phyloP scores from a whole-genome alignment of 1,140 invertebrate genomes.

The Probaryconus sp. region DNA sequence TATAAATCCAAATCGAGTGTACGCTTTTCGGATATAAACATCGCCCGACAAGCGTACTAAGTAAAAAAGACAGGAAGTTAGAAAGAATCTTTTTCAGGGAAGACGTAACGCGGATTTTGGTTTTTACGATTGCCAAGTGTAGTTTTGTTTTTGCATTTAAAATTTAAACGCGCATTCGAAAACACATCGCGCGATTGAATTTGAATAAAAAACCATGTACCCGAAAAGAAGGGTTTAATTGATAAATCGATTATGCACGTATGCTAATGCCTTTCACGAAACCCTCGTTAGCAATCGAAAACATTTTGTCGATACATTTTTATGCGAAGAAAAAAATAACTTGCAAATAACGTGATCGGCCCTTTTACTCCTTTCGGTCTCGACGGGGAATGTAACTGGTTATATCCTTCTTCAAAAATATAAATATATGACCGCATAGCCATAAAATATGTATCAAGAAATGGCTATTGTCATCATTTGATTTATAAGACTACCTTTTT shows the following conservation, averaged over 20 bases:
- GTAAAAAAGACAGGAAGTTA: constrained; percentile 21
- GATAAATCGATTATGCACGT: constrained; percentile 21
- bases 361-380: constrained; percentile 36
- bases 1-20: constrained; percentile 75
- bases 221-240: background rate
- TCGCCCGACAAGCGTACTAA: constrained; percentile 33
- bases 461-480: constrained; percentile 54
- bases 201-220: constrained; percentile 16
- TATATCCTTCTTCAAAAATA: constrained; percentile 51
- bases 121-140: constrained; percentile 15
- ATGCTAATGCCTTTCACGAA: constrained; percentile 30
- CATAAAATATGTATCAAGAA: constrained; percentile 58
- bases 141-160: constrained; percentile 21
- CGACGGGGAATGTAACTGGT: constrained; percentile 50
- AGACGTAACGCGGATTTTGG: background rate
- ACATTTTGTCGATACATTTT: constrained; percentile 53
- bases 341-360: constrained; percentile 45
- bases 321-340: constrained; percentile 29
- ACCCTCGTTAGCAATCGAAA: constrained; percentile 41
- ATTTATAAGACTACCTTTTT: constrained; percentile 58
- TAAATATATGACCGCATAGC: constrained; percentile 55
- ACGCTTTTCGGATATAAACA: constrained; percentile 73
- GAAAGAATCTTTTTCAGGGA: constrained; percentile 2
- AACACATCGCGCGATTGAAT: background rate
- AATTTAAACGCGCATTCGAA: too few species aligned